phyloP scores from a whole-genome alignment of 2,888 invertebrate species.

The Conomelus anceps region DNA sequence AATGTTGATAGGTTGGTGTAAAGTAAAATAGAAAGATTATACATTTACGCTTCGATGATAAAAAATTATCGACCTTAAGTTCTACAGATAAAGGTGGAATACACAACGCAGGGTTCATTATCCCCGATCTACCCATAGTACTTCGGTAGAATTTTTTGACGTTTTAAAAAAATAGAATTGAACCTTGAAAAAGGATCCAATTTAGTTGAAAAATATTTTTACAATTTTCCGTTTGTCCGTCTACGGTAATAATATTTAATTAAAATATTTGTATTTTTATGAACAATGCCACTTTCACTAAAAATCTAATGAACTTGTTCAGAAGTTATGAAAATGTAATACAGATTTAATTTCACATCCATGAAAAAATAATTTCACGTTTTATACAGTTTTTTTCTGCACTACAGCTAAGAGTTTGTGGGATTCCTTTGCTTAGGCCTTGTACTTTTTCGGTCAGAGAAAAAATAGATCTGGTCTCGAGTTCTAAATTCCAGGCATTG shows the following conservation, averaged over 20 bases:
- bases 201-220: neutral
- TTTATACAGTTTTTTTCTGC: slow-evolving; percentile 12
- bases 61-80: neutral
- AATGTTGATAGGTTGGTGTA: neutral
- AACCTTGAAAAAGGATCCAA: slow-evolving; percentile 13
- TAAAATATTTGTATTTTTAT: neutral
- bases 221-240: neutral
- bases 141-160: neutral
- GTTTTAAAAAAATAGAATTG: slow-evolving; percentile 24
- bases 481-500: neutral
- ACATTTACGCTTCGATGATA: slow-evolving; percentile 25
- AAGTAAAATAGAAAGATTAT: neutral
- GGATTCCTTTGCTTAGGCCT: slow-evolving; percentile 14
- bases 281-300: neutral
- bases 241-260: neutral
- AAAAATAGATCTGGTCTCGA: neutral
- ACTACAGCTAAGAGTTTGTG: slow-evolving; percentile 6
- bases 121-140: neutral
- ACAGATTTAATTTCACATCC: slow-evolving; percentile 1
- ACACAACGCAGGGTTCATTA: neutral
- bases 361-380: slow-evolving; percentile 25
- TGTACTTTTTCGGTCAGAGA: slow-evolving; percentile 14
- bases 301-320: neutral
- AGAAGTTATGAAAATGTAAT: neutral
- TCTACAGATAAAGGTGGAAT: neutral